Evolutionary conservation across 2,888 invertebrate genomes (phyloP).

Genomic region (Minunthozetes semirufus): DNA sequence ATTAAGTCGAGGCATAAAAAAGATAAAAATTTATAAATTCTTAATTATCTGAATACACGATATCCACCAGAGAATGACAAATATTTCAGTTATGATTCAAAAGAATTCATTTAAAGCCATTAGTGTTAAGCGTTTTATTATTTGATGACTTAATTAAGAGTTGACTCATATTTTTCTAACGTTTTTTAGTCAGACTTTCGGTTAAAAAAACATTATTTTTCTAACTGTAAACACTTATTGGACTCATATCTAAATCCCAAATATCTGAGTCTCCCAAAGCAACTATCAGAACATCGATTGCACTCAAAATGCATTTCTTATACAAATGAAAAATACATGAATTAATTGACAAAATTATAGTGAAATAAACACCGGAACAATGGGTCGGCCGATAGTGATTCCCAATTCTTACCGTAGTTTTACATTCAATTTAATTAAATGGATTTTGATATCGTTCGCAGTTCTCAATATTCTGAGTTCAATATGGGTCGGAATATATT

Average conservation of each 20-base stretch:
- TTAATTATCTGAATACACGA: neutral
- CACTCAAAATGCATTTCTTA: neutral
- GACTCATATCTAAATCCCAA: neutral
- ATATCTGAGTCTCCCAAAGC: neutral
- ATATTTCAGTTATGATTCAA: neutral
- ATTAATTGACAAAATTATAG: neutral
- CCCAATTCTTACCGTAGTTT: constrained; percentile 8
- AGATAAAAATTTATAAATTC: neutral
- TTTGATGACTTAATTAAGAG: no score
- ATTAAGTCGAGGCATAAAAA: no score
- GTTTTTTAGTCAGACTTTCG: neutral
- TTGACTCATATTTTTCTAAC: neutral
- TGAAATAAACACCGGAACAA: neutral
- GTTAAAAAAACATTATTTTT: neutral
- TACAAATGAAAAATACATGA: no score
- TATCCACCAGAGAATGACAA: neutral
- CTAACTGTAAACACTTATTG: neutral
- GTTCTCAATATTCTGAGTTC: constrained; percentile 9
- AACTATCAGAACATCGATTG: neutral
- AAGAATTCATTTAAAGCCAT: neutral
- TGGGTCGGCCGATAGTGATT: neutral
- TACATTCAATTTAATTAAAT: constrained; percentile 4
- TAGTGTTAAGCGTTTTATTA: no score
- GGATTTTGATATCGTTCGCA: constrained; percentile 15
- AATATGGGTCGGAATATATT: constrained; percentile 19